phyloP scores from a whole-genome alignment of 2,113 vertebrate species.

The Zosterops borbonicus region DNA sequence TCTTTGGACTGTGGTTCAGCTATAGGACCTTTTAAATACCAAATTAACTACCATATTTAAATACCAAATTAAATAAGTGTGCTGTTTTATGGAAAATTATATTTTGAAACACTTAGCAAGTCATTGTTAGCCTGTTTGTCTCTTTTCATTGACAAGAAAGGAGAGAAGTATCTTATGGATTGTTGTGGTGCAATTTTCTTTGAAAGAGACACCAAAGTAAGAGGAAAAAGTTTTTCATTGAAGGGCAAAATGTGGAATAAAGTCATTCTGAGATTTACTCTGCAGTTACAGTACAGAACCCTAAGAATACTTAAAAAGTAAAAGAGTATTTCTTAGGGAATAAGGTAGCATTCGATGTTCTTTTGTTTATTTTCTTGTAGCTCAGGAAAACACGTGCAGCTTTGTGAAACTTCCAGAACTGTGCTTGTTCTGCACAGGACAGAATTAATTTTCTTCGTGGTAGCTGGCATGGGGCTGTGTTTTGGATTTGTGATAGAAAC shows the following conservation, averaged over 20 bases:
- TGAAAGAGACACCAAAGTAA: not conserved
- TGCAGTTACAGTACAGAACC: not conserved
- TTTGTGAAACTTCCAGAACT: not conserved
- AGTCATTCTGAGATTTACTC: not conserved
- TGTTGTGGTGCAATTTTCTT: not conserved
- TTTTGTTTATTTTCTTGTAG: not conserved
- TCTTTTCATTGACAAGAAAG: not conserved
- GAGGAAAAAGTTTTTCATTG: not conserved
- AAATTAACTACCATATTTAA: not conserved
- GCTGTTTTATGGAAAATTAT: not conserved
- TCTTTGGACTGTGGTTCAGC: not conserved
- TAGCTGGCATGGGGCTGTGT: not conserved
- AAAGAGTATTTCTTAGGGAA: not conserved
- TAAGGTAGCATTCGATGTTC: fast-evolving
- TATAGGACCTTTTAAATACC: not conserved
- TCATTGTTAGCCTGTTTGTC: not conserved
- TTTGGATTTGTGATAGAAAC: not conserved
- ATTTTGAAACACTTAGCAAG: not conserved
- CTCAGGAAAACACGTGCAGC: not conserved
- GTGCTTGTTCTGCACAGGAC: not conserved
- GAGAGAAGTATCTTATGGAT: not conserved
- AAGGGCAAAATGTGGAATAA: not conserved
- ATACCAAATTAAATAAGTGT: not conserved
- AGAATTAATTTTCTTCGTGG: not conserved
- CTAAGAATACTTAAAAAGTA: not conserved